phyloP scores from a whole-genome alignment of 2,797 vertebrate species.

The Lepus townsendii region DNA sequence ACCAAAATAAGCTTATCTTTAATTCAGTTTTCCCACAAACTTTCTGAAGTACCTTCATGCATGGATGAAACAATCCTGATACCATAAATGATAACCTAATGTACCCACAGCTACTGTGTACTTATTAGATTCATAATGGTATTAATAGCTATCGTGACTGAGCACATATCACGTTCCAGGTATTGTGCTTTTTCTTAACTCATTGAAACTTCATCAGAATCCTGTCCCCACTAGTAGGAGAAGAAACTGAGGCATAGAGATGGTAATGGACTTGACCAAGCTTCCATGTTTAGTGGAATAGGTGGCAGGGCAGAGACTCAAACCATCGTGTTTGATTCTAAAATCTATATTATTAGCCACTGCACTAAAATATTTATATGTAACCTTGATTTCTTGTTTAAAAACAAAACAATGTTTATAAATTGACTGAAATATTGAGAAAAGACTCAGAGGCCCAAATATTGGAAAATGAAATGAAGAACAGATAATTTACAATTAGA shows the following conservation, averaged over 20 bases:
- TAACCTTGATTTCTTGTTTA: not conserved
- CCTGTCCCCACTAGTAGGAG: not conserved
- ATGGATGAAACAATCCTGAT: not conserved
- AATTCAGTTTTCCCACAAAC: no score
- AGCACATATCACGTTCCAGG: not conserved
- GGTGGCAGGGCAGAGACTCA: not conserved
- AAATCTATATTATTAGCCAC: not conserved
- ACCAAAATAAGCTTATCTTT: no score
- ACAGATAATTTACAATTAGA: not conserved
- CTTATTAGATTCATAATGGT: not conserved
- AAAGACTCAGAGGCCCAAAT: not conserved
- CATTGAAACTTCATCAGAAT: not conserved
- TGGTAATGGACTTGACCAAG: not conserved
- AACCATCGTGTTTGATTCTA: not conserved
- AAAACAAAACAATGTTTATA: not conserved
- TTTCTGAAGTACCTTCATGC: no score
- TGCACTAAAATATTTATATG: not conserved
- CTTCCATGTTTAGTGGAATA: not conserved
- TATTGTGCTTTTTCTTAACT: not conserved
- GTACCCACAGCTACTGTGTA: not conserved
- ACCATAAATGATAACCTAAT: not conserved
- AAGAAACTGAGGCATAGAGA: conserved; percentile 12
- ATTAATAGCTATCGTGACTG: not conserved
- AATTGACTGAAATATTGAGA: conserved; percentile 6
- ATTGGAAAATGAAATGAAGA: not conserved